These are phyloP conservation scores for Artibeus jamaicensis DNA, from an alignment of 2,797 vertebrate species.

Conservation along the genomic window DNA sequence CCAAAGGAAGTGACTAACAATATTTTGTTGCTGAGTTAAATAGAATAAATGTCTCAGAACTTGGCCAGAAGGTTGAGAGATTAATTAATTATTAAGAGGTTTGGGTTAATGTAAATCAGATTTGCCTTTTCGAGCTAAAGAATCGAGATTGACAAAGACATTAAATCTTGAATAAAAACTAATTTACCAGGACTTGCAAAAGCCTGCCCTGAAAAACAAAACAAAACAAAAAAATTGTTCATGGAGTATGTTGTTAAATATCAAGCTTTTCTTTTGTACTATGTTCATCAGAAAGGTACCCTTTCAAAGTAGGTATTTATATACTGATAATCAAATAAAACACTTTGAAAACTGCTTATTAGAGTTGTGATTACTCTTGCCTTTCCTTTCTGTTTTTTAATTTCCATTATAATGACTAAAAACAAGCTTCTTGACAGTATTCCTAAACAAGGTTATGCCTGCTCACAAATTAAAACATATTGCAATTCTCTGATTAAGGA, in stretches of 20 bases:
- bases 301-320: background rate
- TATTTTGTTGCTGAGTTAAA: constrained; percentile 65
- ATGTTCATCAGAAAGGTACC: background rate
- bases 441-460: background rate
- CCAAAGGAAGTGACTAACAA: constrained; percentile 60
- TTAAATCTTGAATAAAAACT: constrained; percentile 73
- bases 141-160: constrained; percentile 52
- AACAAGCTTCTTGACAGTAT: background rate
- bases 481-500: background rate
- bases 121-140: constrained; percentile 73
- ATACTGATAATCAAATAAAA: constrained; percentile 18
- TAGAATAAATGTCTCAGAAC: constrained; percentile 59
- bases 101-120: constrained; percentile 77
- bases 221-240: background rate
- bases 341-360: background rate
- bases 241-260: background rate
- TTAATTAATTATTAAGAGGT: constrained; percentile 71
- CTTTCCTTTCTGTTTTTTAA: background rate
- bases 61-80: constrained; percentile 53
- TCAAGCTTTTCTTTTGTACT: background rate
- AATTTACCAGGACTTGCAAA: constrained; percentile 32
- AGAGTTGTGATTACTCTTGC: background rate
- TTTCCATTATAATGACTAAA: background rate
- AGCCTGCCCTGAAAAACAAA: background rate
- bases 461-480: constrained; percentile 18